phyloP scores from a whole-genome alignment of 2,888 invertebrate species.

The Plebejus melissa region DNA sequence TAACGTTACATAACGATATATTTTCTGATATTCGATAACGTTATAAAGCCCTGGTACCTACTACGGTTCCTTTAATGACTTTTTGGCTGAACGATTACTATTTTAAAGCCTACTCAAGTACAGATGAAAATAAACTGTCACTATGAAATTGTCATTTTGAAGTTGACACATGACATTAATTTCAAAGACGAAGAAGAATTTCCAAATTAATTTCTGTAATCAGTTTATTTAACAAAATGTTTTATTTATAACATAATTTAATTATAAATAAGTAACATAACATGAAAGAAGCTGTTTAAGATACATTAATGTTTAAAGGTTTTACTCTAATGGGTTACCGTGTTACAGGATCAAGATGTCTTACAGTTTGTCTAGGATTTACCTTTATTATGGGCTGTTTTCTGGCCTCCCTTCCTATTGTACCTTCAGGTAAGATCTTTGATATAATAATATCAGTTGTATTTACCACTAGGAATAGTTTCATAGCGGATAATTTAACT shows the following conservation, averaged over 20 bases:
- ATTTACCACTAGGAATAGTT: background rate
- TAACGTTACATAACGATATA: too few species aligned
- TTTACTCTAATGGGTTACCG: constrained; percentile 64
- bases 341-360: constrained; percentile 62
- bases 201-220: background rate
- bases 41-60: too few species aligned
- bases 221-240: background rate
- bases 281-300: background rate
- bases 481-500: background rate
- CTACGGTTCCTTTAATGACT: background rate
- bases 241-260: background rate
- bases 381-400: constrained; percentile 70
- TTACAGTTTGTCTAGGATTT: constrained; percentile 59
- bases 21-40: too few species aligned
- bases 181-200: background rate
- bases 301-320: constrained; percentile 53
- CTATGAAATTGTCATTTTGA: background rate
- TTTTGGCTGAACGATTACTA: background rate
- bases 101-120: background rate
- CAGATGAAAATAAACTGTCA: background rate
- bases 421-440: constrained; percentile 37
- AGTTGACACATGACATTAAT: background rate
- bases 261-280: background rate
- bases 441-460: background rate
- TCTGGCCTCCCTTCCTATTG: constrained; percentile 67